phyloP scores from a whole-genome alignment of 2,888 invertebrate genomes.

The Serripes groenlandicus region DNA sequence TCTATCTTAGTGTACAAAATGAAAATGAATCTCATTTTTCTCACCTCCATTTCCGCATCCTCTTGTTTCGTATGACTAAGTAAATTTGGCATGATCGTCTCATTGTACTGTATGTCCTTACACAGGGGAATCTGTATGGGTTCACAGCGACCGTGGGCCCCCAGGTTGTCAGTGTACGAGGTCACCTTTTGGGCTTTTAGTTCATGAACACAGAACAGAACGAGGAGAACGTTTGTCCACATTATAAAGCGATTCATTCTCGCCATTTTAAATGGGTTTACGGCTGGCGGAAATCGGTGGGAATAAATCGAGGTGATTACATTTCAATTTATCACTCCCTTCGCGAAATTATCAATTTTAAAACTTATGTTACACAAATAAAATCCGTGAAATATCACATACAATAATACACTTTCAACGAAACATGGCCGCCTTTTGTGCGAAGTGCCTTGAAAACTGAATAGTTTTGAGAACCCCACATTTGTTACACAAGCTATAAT shows the following conservation, averaged over 20 bases:
- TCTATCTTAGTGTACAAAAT: too few relatives aligned
- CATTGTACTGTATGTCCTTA: constrained; percentile 96
- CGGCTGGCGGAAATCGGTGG: not conserved
- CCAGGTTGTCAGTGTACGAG: constrained; percentile 47
- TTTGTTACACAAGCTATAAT: constrained; percentile 32
- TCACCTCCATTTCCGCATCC: constrained; percentile 96
- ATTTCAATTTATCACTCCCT: not conserved
- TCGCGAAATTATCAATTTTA: not conserved
- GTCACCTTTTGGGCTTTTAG: constrained; percentile 57
- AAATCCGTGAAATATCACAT: constrained; percentile 21
- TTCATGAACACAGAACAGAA: constrained; percentile 11
- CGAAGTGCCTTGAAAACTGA: constrained; percentile 65
- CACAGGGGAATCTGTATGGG: constrained; percentile 97
- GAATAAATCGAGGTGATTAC: not conserved
- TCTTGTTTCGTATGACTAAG: constrained; percentile 95
- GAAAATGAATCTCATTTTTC: too few relatives aligned
- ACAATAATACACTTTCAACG: constrained; percentile 6
- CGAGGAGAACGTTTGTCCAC: constrained; percentile 28
- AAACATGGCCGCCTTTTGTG: constrained; percentile 78
- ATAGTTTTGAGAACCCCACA: constrained; percentile 71
- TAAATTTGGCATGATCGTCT: constrained; percentile 98
- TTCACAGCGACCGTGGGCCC: constrained; percentile 95
- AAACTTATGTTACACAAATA: not conserved
- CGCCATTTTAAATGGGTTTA: constrained; percentile 47
- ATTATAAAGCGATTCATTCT: constrained; percentile 27